Evolutionary conservation across 2,797 vertebrate species (phyloP), one percentile per base, ranked within the genome.

Genomic region (Dallia pectoralis): DNA sequence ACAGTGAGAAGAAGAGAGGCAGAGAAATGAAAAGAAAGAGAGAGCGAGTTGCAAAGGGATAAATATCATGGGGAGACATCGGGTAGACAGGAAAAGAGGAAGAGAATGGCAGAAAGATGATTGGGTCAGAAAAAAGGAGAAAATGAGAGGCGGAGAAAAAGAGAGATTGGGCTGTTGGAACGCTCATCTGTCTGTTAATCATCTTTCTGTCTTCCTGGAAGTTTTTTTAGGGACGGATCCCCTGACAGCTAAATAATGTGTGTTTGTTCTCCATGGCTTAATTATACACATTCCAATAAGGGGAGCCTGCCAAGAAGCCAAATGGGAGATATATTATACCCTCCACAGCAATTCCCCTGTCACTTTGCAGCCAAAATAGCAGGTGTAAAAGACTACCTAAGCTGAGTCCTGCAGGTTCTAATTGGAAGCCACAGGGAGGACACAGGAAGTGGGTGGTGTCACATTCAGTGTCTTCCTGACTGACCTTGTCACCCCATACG

Each of bases 401-500:
- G 11, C 30, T 32, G 29, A 33, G 62, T 33, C 30, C 30, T 64
- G 0, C 14, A 63, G 62, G 29, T 18, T 29, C 62, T 30, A 16
- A 64, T 29, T 30, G 30, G 16, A 64, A 30, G 62, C 15, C 29
- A 30, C 48, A 4, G 27, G 14, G 16, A 29, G 25, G 67, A 49
- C 67, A 53, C 56, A 32, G 56, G 61, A 15, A 49, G 22, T 67
- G 36, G 56, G 61, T 7, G 30, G 22, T 67, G 36, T 25, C 66
- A 67, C 40, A 22, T 15, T 6, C 15, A 49, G 67, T 75, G 80
- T 87, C 89, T 84, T 87, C 82, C 82, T 70, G 32, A 74, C 75
- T 82, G 90, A 92, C 88, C 91, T 91, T 90, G 90, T 90, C 87
- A 86, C 84, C 86, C 77, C 18, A 70, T 81, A 81, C 79, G 79